A percentile compares a stretch with the other conserved stretches of the same genome.
phyloP scores from a whole-genome alignment of 2,113 vertebrate genomes.

The Sturnus vulgaris region DNA sequence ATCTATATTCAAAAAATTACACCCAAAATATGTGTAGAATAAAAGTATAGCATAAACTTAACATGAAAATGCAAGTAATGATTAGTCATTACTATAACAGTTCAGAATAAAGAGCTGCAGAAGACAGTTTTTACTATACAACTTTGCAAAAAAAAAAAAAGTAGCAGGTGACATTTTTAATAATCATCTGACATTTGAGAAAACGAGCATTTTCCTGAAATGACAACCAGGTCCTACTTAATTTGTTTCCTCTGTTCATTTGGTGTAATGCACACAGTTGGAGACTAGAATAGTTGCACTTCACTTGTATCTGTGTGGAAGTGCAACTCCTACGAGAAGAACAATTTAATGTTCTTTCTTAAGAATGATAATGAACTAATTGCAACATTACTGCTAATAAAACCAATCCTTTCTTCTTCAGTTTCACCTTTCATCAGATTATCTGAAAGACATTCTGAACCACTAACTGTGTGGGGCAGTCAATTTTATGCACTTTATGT shows the following conservation, averaged over 20 bases:
- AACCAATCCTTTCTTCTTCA: neutral
- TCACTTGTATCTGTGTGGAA: neutral
- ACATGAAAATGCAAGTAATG: neutral
- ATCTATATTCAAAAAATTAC: neutral
- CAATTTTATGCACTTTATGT: neutral
- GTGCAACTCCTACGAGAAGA: neutral
- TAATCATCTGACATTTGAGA: neutral
- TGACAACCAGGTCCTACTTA: neutral
- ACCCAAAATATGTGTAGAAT: neutral
- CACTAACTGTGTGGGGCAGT: neutral
- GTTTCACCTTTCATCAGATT: neutral
- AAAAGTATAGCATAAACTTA: neutral
- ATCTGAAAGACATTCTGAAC: neutral
- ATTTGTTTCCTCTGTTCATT: neutral
- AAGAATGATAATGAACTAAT: neutral
- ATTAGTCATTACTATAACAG: neutral
- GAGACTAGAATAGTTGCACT: neutral
- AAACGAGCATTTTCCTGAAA: neutral
- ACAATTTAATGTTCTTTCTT: neutral
- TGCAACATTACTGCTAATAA: neutral
- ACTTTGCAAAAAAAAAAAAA: neutral
- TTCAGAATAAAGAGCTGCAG: neutral
- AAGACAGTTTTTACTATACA: neutral
- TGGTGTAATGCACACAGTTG: neutral
- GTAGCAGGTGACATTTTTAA: neutral